Evolutionary conservation across 2,797 vertebrate species (phyloP), one percentile per base, ranked within the genome.

Genomic region (Synanceia verrucosa): DNA sequence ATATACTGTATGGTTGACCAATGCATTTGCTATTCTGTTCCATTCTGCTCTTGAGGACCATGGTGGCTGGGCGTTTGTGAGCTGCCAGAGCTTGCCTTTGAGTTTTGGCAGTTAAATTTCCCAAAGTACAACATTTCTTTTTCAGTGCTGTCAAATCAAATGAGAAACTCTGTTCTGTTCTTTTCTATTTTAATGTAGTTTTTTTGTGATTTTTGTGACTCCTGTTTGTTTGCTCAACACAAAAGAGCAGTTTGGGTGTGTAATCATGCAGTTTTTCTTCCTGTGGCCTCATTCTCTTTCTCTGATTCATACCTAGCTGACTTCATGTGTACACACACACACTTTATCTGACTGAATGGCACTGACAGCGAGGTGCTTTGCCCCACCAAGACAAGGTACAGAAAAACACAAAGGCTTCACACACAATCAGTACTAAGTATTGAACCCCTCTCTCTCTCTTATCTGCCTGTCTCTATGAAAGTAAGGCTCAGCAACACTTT

Each of bases 381-480:
- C 74, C 79, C 79, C 52, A 89, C 83, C 76, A 78, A 74, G 80
- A 85, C 76, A 74, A 71, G 76, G 78, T 76, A 74, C 61, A 74
- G 51, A 76, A 73, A 88, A 82, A 89, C 82, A 86, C 83, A 86
- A 82, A 84, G 65, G 65, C 81, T 85, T 91, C 86, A 81, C 73
- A 82, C 70, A 61, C 76, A 85, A 89, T 90, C 78, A 88, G 81
- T 56, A 41, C 29, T 34, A 63, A 73, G 55, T 39, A 70, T 37
- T 48, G 48, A 70, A 56, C 51, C 29, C 3, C 73, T 81, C 41
- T 70, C 14, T 71, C 33, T 64, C 18, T 56, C 29, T 64, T n/a
- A 6, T 43, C 39, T 43, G 39, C n/a, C 63, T 41, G 34, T 36
- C 55, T 64, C 36, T 55, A 33, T 67, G 46, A 37, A 74, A 57